Evolutionary conservation across 2,888 invertebrate genomes (phyloP).

Genomic region (Drosophila anomelani): DNA sequence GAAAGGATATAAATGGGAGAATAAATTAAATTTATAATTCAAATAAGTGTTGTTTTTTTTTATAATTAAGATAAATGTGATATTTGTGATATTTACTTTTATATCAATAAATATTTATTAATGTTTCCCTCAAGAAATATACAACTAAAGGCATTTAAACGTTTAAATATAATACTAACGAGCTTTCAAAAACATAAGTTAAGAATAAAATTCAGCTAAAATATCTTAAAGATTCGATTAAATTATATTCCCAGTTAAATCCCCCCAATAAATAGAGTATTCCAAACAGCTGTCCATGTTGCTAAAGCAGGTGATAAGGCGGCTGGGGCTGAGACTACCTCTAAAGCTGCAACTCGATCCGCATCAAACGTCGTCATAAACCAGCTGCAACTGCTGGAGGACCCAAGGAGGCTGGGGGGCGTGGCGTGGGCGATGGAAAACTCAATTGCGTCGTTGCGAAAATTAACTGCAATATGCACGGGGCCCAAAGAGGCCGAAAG

Average conservation of each 20-base stretch:
- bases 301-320: conserved; percentile 49
- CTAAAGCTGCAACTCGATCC: conserved; percentile 19
- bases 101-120: not conserved
- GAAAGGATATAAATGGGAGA: not conserved
- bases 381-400: conserved; percentile 61
- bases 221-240: not conserved
- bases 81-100: not conserved
- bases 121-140: not conserved
- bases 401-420: conserved; percentile 42
- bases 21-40: not conserved
- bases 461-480: conserved; percentile 71
- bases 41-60: not conserved
- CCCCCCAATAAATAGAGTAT: conserved; percentile 24
- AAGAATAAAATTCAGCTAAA: not conserved
- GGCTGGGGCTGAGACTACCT: conserved; percentile 9
- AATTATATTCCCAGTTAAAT: not conserved
- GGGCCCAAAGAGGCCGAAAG: conserved; percentile 35
- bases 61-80: not conserved
- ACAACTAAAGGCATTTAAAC: not conserved
- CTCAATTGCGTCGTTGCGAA: conserved; percentile 79
- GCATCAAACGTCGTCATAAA: conserved; percentile 63
- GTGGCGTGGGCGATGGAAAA: conserved; percentile 49
- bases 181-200: too few relatives aligned
- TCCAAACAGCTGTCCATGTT: conserved; percentile 41
- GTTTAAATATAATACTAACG: not conserved